These are phyloP conservation scores for Beris morrisii DNA, from an alignment of 2,888 invertebrate genomes.

Conservation along the genomic window DNA sequence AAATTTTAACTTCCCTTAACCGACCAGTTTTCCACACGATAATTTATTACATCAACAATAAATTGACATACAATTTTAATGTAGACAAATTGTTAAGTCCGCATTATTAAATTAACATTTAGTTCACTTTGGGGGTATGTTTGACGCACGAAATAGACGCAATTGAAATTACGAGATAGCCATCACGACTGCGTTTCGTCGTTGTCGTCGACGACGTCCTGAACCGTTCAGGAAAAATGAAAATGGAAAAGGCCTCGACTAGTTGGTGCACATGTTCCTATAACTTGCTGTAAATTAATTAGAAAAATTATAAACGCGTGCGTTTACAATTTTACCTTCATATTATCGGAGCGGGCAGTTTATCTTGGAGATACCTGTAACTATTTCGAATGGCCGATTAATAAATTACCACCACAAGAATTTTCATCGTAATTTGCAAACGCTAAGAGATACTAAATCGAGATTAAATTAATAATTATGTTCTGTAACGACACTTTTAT, in stretches of 20 bases:
- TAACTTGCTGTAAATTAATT: constrained; percentile 20
- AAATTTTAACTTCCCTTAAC: constrained; percentile 5
- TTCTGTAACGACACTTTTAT: constrained; percentile 54
- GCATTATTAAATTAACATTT: too few relatives aligned
- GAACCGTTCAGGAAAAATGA: too few relatives aligned
- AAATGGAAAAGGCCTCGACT: not conserved
- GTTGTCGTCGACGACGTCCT: too few relatives aligned
- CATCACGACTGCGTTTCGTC: too few relatives aligned
- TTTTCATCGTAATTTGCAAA: constrained; percentile 36
- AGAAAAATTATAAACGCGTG: constrained; percentile 24
- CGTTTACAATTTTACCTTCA: constrained; percentile 9
- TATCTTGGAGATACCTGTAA: constrained; percentile 4
- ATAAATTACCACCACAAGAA: constrained; percentile 26
- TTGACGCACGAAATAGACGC: too few relatives aligned
- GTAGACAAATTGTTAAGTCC: constrained; percentile 15
- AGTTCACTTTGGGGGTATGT: too few relatives aligned
- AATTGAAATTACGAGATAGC: too few relatives aligned
- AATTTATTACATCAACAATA: constrained; percentile 15
- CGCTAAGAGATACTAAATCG: constrained; percentile 46
- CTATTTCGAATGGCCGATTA: constrained; percentile 13
- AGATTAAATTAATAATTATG: constrained; percentile 57
- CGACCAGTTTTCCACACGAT: not conserved
- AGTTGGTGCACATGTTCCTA: not conserved
- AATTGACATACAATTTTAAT: constrained; percentile 20
- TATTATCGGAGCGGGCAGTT: not conserved